Evolutionary conservation across 2,888 invertebrate genomes (phyloP).

Genomic region (Pheosia tremula): DNA sequence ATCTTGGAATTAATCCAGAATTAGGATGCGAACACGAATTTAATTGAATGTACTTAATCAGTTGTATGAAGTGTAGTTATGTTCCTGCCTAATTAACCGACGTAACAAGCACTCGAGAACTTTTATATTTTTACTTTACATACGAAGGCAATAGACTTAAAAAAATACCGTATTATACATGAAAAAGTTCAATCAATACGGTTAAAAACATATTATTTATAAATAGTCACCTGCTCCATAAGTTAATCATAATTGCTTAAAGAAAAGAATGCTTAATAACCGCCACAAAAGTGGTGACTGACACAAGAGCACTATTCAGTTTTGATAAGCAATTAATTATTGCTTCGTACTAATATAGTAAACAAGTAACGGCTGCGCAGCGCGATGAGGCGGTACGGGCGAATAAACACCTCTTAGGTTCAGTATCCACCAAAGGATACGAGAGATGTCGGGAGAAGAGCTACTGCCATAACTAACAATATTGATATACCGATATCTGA

Average conservation of each 20-base stretch:
- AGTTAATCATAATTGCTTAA: too few species aligned
- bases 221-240: too few species aligned
- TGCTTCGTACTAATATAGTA: conserved; percentile 65
- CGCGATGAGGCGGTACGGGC: conserved; percentile 60
- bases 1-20: background rate
- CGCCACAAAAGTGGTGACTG: conserved; percentile 21
- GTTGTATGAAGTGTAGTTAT: too few species aligned
- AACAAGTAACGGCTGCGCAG: conserved; percentile 65
- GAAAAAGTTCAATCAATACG: too few species aligned
- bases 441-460: background rate
- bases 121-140: too few species aligned
- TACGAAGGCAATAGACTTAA: too few species aligned
- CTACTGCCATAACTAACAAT: too few species aligned
- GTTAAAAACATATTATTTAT: too few species aligned
- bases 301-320: conserved; percentile 25
- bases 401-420: conserved; percentile 16
- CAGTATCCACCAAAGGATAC: background rate
- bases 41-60: background rate
- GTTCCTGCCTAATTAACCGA: too few species aligned
- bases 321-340: conserved; percentile 72
- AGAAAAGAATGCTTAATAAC: too few species aligned
- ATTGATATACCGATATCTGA: background rate
- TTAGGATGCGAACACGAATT: conserved; percentile 17
- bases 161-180: too few species aligned
- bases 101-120: too few species aligned